phyloP scores from a whole-genome alignment of 2,113 vertebrate genomes.

The Oncorhynchus nerka region DNA sequence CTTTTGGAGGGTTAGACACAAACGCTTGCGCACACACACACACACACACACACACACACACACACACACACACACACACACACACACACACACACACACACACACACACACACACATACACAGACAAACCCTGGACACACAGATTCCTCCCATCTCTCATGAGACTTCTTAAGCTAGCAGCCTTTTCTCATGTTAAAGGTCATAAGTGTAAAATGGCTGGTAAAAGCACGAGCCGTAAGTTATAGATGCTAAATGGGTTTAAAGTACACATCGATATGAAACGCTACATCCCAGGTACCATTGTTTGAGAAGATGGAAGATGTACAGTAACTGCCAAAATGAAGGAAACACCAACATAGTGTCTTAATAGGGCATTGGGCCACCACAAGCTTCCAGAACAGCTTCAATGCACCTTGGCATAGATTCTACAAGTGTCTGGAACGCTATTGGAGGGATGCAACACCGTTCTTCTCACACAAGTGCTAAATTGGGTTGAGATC shows the following conservation, averaged over 20 bases:
- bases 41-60: background rate
- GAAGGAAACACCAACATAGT: too few species aligned
- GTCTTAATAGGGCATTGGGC: too few species aligned
- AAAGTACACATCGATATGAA: background rate
- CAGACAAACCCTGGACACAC: conserved; percentile 5
- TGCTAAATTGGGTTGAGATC: too few species aligned
- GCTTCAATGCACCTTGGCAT: too few species aligned
- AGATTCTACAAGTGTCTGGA: too few species aligned
- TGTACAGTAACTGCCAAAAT: too few species aligned
- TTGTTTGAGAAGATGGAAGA: background rate
- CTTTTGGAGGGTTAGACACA: conserved; percentile 27
- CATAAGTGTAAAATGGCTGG: conserved; percentile 31
- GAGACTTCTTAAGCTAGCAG: conserved; percentile 47
- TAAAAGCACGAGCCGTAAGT: conserved; percentile 20
- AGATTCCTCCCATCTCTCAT: conserved; percentile 54
- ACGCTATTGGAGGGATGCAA: too few species aligned
- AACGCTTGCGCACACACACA: too few species aligned
- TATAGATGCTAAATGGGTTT: background rate
- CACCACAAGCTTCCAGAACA: too few species aligned
- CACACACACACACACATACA: conserved; percentile 11
- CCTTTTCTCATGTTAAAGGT: conserved; percentile 62
- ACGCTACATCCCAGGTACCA: background rate
- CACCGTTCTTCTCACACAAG: too few species aligned
- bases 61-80: conserved; percentile 12
- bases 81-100: background rate